Evolutionary conservation across 2,113 vertebrate species (phyloP).

Genomic region (Oophaga pumilio): DNA sequence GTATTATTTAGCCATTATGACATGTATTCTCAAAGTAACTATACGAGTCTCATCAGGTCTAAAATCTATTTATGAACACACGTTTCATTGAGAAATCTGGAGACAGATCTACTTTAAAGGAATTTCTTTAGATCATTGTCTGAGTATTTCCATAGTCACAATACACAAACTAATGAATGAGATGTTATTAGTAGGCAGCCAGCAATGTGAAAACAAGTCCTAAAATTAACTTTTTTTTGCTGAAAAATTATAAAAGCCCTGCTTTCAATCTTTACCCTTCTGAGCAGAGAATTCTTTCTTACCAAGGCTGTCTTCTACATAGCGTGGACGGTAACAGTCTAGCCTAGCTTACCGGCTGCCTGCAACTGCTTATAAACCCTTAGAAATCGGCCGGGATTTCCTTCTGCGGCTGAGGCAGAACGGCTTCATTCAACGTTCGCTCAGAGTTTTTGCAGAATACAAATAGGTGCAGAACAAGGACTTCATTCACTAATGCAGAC

Average conservation of each 20-base stretch:
- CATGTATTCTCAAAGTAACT: too few species aligned
- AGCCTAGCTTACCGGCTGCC: not conserved
- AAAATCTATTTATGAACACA: too few species aligned
- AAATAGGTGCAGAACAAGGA: not conserved
- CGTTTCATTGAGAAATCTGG: too few species aligned
- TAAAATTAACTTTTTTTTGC: not conserved
- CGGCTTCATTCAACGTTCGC: not conserved
- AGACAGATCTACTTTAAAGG: too few species aligned
- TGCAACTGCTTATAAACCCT: not conserved
- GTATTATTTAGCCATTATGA: too few species aligned
- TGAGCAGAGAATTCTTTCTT: not conserved
- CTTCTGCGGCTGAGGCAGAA: not conserved
- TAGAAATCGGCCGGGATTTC: not conserved
- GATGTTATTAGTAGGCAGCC: not conserved
- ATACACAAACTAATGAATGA: not conserved
- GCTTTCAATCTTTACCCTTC: not conserved
- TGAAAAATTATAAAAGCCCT: not conserved
- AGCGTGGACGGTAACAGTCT: not conserved
- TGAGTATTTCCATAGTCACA: not conserved
- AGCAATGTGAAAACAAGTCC: not conserved
- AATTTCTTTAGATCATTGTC: not conserved
- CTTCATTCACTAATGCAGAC: not conserved
- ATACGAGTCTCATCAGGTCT: too few species aligned
- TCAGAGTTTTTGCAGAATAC: too few species aligned
- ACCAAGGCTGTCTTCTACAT: not conserved